Conservation (phyloP, 1,140 invertebrate species). For the Caenorhabditis tropicalis region DNA sequence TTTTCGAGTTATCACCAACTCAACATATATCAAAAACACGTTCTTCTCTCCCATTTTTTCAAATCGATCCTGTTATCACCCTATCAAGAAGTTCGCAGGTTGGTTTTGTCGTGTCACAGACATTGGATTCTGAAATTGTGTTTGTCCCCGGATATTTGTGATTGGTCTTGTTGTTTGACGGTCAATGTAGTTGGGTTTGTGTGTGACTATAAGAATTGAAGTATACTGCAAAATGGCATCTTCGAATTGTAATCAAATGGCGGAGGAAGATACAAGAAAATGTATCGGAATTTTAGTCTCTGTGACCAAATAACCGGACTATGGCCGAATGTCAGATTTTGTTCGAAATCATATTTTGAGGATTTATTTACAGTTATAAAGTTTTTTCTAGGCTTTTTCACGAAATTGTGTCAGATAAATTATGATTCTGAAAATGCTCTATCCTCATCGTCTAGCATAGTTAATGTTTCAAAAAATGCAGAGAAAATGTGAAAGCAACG, state of each 20-base stretch:
- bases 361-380: too few relatives aligned
- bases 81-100: not conserved
- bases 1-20: conserved; percentile 20
- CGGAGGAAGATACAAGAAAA: conserved; percentile 37
- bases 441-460: too few relatives aligned
- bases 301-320: not conserved
- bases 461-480: too few relatives aligned
- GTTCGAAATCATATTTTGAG: too few relatives aligned
- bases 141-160: not conserved
- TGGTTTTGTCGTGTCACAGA: not conserved
- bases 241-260: not conserved
- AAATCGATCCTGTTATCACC: not conserved
- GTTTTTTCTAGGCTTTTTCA: too few relatives aligned
- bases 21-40: not conserved
- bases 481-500: too few relatives aligned
- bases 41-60: not conserved
- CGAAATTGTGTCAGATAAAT: too few relatives aligned
- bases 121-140: not conserved
- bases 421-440: too few relatives aligned
- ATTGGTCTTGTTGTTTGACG: not conserved
- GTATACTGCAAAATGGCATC: conserved; percentile 41
- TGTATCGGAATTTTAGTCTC: not conserved
- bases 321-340: not conserved
- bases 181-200: not conserved
- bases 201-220: conserved; percentile 32